A percentile compares a stretch with the other conserved stretches of the same genome.
Conservation (phyloP, 2,113 vertebrate genomes). For the Microcebus griseorufus region DNA sequence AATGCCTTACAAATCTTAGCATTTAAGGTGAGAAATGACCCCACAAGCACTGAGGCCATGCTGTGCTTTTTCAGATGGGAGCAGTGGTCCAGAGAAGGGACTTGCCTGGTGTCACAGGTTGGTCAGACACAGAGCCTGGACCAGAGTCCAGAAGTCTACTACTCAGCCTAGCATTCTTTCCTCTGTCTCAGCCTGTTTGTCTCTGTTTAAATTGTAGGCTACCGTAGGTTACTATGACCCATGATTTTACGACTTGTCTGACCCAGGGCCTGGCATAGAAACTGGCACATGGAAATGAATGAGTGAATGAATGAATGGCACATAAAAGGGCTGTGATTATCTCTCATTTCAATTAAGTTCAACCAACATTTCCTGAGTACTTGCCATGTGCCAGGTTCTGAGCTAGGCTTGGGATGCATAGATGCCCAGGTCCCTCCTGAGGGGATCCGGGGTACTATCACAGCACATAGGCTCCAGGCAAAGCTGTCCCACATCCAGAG, state of each 20-base stretch:
- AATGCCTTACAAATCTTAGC: not conserved
- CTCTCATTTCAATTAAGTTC: not conserved
- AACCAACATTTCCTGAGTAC: not conserved
- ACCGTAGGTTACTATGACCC: not conserved
- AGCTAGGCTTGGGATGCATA: not conserved
- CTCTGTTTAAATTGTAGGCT: not conserved
- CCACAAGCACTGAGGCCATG: not conserved
- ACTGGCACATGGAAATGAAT: not conserved
- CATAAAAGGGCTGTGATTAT: not conserved
- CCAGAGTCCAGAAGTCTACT: not conserved
- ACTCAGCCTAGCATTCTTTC: not conserved
- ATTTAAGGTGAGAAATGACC: not conserved
- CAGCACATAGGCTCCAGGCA: not conserved
- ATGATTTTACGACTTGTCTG: not conserved
- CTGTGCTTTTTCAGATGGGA: not conserved
- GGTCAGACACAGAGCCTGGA: not conserved
- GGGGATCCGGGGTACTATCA: not conserved
- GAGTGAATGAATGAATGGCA: not conserved
- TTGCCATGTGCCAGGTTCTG: not conserved
- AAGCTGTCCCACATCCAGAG: not conserved
- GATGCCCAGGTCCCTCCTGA: not conserved
- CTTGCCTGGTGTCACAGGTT: not conserved
- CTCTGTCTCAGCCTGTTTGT: not conserved
- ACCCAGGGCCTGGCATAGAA: not conserved
- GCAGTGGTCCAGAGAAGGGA: not conserved